Base-by-base conservation (phyloP, 1,140 invertebrate genomes). In the Arctopsyche grandis region DNA sequence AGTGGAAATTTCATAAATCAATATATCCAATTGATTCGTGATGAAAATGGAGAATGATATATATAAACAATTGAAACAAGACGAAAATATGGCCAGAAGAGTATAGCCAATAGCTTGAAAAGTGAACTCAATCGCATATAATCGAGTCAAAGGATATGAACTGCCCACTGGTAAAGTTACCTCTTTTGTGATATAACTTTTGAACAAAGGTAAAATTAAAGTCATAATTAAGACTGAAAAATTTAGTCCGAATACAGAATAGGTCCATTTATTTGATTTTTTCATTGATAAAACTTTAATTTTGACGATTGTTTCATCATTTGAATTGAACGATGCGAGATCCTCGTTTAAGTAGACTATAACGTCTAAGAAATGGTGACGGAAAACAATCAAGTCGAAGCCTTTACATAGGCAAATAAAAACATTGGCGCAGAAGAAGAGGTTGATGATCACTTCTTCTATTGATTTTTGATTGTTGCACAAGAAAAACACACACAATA, bases 321-420 rank as follows among this genome's bases (percentile, higher is more conserved):
- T 14, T 24, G 19, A 5, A 14, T 66, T 29, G 21, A 10, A 26
- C 12, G 24, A 9, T 4, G 5, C 12, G 7, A 66, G 9, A 1
- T 66, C 12, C 24, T 66, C 24, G 3, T 26, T 14, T 21, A 26
- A 66, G 14, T 26, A 24, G 0, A 26, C 21, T 0, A 66, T 12
- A 1, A 66, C 9, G 14, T 26, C 3, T 1, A 26, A 26, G 24
- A 66, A 66, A n/a, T 22, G 21, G 0, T 5, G 9, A 12, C 24
- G 21, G 10, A 66, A 66, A 9, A 66, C 4, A 26, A 66, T 71
- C 16, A 71, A 19, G 7, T 48, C 69, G 14, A 71, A 0, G 14
- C n/a, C 38, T 48, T 71, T 71, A 46, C 29, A 44, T 5, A 71
- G n/a, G 44, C 69, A 71, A 46, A 48, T 46, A n/a, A 71, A 46